A percentile compares a stretch with the other conserved stretches of the same genome.
phyloP scores from a whole-genome alignment of 1,140 invertebrate genomes.

The Listronotus bonariensis region DNA sequence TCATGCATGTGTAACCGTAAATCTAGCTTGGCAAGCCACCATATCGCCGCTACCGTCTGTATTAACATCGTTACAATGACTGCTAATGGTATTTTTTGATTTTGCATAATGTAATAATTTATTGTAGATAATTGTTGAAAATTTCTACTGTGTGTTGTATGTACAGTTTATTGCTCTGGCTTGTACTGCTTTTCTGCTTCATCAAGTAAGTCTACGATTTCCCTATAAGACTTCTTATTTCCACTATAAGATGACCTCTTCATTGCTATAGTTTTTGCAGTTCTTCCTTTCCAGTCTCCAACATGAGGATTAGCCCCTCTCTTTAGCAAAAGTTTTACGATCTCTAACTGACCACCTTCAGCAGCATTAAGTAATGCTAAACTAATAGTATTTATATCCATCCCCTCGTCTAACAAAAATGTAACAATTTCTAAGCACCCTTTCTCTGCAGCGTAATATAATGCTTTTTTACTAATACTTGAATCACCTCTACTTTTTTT shows the following conservation, averaged over 20 bases:
- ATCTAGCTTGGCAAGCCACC: neutral
- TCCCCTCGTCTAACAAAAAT: neutral
- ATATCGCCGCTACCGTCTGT: neutral
- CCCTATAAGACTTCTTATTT: too few species aligned
- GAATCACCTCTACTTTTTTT: too few species aligned
- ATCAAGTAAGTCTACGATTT: too few species aligned
- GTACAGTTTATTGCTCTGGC: too few species aligned
- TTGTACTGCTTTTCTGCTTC: too few species aligned
- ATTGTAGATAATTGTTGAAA: too few species aligned
- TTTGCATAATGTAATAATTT: too few species aligned
- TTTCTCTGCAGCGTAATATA: neutral
- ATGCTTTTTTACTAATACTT: neutral
- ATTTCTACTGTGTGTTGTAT: too few species aligned
- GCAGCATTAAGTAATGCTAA: neutral
- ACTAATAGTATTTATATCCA: conserved; percentile 1
- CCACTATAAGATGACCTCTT: too few species aligned
- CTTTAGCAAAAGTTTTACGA: neutral
- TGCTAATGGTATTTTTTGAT: neutral
- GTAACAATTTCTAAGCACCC: conserved; percentile 1
- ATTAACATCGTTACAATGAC: neutral
- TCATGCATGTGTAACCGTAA: neutral
- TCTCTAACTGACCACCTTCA: neutral
- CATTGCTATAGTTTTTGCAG: neutral
- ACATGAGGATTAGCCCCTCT: neutral
- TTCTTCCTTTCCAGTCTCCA: neutral